phyloP scores from a whole-genome alignment of 2,797 vertebrate genomes.

The Cuculus canorus region DNA sequence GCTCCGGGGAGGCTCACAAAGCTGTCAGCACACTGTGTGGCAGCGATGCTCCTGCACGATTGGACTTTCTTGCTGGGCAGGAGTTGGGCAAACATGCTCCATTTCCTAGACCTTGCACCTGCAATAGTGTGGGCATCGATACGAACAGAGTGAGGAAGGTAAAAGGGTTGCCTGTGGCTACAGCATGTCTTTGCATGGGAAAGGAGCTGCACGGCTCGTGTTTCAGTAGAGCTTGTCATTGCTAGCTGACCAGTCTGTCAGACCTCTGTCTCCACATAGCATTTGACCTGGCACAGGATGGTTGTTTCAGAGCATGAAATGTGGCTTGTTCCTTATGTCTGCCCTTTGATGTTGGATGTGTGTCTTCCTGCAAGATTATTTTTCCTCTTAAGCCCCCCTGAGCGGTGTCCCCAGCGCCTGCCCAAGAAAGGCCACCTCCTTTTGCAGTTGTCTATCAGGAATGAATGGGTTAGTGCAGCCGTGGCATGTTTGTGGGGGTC shows the following conservation, averaged over 20 bases:
- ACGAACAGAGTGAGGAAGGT: neutral
- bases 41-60: rapidly evolving
- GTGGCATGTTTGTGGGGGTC: neutral
- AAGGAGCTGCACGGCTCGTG: neutral
- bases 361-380: neutral
- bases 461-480: neutral
- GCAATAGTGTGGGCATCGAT: neutral
- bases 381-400: neutral
- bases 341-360: neutral
- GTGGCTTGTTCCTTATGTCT: neutral
- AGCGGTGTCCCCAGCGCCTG: neutral
- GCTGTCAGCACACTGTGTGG: neutral
- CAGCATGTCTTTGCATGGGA: neutral
- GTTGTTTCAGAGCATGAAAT: neutral
- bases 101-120: neutral
- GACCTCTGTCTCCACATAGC: neutral
- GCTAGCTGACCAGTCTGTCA: neutral
- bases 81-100: neutral
- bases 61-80: neutral
- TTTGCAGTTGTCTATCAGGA: neutral
- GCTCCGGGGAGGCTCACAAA: neutral
- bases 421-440: neutral
- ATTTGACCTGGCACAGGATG: neutral
- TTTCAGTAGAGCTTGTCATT: neutral
- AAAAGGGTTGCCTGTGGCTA: neutral